These are phyloP conservation scores for Ostrea denselamellosa DNA, from an alignment of 1,140 invertebrate species.

Conservation along the genomic window DNA sequence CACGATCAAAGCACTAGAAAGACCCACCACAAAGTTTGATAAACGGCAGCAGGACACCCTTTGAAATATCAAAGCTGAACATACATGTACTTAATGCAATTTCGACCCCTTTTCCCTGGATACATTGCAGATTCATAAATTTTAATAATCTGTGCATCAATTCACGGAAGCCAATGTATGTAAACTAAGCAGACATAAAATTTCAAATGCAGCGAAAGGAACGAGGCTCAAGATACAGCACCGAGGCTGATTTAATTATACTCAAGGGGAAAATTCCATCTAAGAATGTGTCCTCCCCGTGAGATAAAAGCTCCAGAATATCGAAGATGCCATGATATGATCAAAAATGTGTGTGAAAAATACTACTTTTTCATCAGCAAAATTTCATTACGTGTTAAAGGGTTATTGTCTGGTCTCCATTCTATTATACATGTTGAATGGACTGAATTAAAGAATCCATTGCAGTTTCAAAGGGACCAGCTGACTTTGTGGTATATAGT, in stretches of 20 bases:
- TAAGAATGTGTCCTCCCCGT: not conserved
- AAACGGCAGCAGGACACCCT: not conserved
- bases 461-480: not conserved
- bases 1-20: not conserved
- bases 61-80: not conserved
- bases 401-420: not conserved
- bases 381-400: not conserved
- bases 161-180: not conserved
- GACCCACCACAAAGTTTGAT: conserved; percentile 15
- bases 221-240: conserved; percentile 22
- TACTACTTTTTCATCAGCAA: not conserved
- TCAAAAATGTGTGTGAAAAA: not conserved
- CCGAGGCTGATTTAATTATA: conserved; percentile 14
- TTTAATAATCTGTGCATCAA: not conserved
- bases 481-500: not conserved
- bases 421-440: not conserved
- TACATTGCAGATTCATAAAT: not conserved
- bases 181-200: conserved; percentile 25
- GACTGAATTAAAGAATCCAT: not conserved
- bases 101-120: not conserved
- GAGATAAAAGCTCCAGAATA: not conserved
- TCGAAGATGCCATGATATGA: not conserved
- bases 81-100: not conserved
- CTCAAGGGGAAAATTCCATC: conserved; percentile 2
- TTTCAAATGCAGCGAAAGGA: conserved; percentile 31